phyloP scores from a whole-genome alignment of 1,140 invertebrate species.

The Scaptomyza pallida region DNA sequence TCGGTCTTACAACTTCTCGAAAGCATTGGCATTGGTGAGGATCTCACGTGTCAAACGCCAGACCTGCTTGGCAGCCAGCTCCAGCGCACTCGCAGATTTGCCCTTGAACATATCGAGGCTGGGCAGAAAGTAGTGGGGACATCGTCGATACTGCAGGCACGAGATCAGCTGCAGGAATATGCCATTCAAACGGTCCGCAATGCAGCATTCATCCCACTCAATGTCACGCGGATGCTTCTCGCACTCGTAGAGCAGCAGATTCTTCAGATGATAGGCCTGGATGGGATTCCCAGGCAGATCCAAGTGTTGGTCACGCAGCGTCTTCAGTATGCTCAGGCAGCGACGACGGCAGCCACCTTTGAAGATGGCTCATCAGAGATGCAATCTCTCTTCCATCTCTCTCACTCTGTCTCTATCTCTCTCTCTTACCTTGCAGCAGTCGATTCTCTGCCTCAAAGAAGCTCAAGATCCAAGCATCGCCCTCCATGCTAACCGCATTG shows the following conservation, averaged over 20 bases:
- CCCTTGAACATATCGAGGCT: conserved; percentile 95
- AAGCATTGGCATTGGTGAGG: conserved; percentile 93
- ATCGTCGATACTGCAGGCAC: conserved; percentile 95
- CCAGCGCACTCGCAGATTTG: conserved; percentile 92
- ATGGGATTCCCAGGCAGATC: conserved; percentile 95
- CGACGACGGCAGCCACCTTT: conserved; percentile 89
- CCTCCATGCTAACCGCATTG: conserved; percentile 91
- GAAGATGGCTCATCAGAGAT: conserved; percentile 23
- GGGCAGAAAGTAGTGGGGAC: conserved; percentile 96
- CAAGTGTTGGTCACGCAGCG: conserved; percentile 94
- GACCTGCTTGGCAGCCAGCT: conserved; percentile 95
- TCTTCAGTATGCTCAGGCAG: conserved; percentile 94
- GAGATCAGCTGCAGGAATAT: conserved; percentile 97
- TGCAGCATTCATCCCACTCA: conserved; percentile 95
- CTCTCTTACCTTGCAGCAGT: conserved; percentile 88
- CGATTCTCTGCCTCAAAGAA: conserved; percentile 95
- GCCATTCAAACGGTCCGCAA: conserved; percentile 96
- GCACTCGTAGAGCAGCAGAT: conserved; percentile 95
- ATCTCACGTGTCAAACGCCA: conserved; percentile 96
- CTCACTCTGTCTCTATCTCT: neutral
- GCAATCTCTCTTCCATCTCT: neutral
- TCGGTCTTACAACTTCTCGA: conserved; percentile 92
- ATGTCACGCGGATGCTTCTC: conserved; percentile 96
- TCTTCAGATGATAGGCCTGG: conserved; percentile 94
- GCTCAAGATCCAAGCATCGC: conserved; percentile 96